Conservation (phyloP, 2,797 vertebrate species). For the Knipowitschia caucasica region DNA sequence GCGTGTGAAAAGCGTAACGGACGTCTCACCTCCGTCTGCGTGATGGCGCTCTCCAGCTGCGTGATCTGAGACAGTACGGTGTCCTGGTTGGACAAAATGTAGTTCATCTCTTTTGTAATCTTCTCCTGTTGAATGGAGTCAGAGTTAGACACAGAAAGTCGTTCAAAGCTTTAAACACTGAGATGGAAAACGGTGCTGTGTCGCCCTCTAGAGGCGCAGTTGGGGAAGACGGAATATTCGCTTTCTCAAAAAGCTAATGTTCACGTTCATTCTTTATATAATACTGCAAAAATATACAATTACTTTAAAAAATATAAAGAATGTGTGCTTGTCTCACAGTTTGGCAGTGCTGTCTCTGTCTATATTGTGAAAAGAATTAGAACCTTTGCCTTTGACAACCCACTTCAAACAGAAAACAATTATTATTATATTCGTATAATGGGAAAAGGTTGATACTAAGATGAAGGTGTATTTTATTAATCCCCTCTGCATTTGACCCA, state of each 20-base stretch:
- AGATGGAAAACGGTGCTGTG: background rate
- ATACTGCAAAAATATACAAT: no score
- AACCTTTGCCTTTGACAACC: no score
- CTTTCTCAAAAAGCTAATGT: background rate
- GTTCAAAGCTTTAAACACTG: background rate
- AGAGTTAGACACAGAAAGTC: background rate
- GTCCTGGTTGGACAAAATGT: conserved; percentile 93
- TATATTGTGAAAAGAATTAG: no score
- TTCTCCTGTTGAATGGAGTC: conserved; percentile 81
- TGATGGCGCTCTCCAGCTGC: conserved; percentile 88
- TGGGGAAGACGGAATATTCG: background rate
- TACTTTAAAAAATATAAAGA: no score
- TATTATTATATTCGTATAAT: no score
- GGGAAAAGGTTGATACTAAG: no score
- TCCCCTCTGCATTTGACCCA: no score
- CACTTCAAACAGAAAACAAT: no score
- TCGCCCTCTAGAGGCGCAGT: background rate
- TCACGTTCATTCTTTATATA: background rate
- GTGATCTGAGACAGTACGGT: conserved; percentile 89
- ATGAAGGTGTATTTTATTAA: no score
- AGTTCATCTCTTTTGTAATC: conserved; percentile 89
- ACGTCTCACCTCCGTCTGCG: conserved; percentile 93
- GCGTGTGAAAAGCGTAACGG: no score
- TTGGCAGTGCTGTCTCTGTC: no score
- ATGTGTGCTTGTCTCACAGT: no score